Evolutionary conservation across 2,888 invertebrate genomes (phyloP), one percentile per base, ranked within the genome.

Genomic region (Melieria omissa): DNA sequence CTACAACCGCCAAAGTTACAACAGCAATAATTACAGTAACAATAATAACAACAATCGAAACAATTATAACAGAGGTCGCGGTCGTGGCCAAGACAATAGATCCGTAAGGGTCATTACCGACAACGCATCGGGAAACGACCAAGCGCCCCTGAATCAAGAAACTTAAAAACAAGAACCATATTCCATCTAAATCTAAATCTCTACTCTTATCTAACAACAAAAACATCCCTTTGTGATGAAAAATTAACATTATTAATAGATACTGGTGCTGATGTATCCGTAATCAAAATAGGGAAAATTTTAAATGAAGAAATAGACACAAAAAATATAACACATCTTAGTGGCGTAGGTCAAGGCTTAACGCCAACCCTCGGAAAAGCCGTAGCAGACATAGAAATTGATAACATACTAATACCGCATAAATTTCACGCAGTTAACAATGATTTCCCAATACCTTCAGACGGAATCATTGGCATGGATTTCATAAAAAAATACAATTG

Each of bases 401-500:
- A 71, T 44, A 62, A 73, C 63, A 29, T 29, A 29, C 29, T 29
- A 29, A 29, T 29, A 29, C 29, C 42, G 57, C 73, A 73, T 42
- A 46, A 67, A 45, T 72, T 72, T 46, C 69, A 72, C 47, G 62
- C 68, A 67, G 72, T 68, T 12, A 9, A 70, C 16, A 65, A 70
- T 45, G 45, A 65, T 62, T 70, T 72, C 16, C 57, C 63, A 54
- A 14, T 70, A 64, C 70, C 70, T 8, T 70, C 16, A 41, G 64
- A 64, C 58, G 70, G 64, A 54, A 67, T 67, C 12, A n/a, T 62
- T 41, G 63, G 55, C 42, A 46, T 45, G 3, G 62, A 63, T 47
- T 73, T 70, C 45, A 61, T 68, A 29, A 55, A 73, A 73, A 73
- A 71, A 65, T 71, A 58, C 45, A 70, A 74, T 61, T 74, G 73